Evolutionary conservation across 53 echinoderm and acorn worm species (phyloP).

Genomic region (Echinometra lucunter): DNA sequence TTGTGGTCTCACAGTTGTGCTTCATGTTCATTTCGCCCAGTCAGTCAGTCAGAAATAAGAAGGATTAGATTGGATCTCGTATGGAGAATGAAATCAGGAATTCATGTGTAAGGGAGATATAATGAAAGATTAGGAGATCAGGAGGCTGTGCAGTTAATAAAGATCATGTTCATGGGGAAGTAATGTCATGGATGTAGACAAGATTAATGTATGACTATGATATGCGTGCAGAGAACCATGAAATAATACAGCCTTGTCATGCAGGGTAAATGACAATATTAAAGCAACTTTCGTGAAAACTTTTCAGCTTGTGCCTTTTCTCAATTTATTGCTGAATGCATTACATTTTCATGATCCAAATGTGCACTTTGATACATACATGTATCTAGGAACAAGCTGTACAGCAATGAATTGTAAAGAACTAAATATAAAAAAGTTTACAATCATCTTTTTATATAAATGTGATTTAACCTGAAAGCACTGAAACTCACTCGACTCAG

Average conservation of each 20-base stretch:
- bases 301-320: background rate
- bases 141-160: background rate
- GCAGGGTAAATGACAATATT: background rate
- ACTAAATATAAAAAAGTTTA: too few species aligned
- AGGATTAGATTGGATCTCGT: background rate
- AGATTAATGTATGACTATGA: background rate
- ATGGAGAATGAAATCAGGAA: conserved; percentile 43
- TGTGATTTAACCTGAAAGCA: too few species aligned
- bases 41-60: background rate
- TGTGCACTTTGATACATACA: background rate
- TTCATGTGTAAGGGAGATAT: conserved; percentile 4
- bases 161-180: background rate
- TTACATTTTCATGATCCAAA: background rate
- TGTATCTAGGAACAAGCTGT: too few species aligned
- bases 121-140: background rate
- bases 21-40: conserved; percentile 36
- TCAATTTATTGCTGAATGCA: background rate
- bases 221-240: background rate
- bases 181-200: background rate
- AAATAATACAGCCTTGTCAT: background rate
- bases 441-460: too few species aligned
- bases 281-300: background rate
- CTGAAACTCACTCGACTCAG: too few species aligned
- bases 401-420: too few species aligned
- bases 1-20: background rate